Conservation (phyloP, 37 sponge, comb jelly and placozoan genomes). For the Ianthella basta region DNA sequence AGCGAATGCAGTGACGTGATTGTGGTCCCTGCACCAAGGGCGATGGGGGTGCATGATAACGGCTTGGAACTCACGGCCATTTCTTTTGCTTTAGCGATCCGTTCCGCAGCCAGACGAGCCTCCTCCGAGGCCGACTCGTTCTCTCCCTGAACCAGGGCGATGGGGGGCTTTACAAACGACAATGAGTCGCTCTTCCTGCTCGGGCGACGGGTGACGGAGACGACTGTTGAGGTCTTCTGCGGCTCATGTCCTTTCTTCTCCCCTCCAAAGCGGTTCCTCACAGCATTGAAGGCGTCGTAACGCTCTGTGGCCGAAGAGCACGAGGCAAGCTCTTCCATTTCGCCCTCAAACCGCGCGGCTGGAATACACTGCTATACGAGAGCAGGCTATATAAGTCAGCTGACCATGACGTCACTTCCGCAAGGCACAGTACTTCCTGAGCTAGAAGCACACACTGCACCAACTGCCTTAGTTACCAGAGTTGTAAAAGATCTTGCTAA, state of each 20-base stretch:
- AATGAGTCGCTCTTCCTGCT: conserved; percentile 24
- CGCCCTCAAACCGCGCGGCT: no score
- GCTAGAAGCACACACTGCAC: no score
- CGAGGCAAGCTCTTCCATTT: no score
- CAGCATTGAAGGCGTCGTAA: conserved; percentile 17
- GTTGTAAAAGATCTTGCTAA: no score
- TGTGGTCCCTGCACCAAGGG: no score
- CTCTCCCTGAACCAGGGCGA: background rate
- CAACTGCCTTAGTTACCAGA: no score
- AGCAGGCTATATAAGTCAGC: no score
- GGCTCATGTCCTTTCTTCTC: background rate
- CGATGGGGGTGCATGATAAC: no score
- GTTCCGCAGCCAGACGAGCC: background rate
- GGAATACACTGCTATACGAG: no score
- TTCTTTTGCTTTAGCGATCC: conserved; percentile 16
- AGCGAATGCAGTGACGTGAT: no score
- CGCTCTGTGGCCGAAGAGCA: background rate
- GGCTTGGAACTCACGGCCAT: conserved; percentile 1
- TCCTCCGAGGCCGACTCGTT: background rate
- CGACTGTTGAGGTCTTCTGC: background rate
- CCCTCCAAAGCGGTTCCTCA: conserved; percentile 4
- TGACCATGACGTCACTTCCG: no score
- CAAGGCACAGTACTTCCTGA: no score
- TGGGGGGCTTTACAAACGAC: conserved; percentile 7
- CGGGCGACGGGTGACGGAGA: background rate